Conservation (phyloP, 2,888 invertebrate genomes). For the Podotricha telesiphe region DNA sequence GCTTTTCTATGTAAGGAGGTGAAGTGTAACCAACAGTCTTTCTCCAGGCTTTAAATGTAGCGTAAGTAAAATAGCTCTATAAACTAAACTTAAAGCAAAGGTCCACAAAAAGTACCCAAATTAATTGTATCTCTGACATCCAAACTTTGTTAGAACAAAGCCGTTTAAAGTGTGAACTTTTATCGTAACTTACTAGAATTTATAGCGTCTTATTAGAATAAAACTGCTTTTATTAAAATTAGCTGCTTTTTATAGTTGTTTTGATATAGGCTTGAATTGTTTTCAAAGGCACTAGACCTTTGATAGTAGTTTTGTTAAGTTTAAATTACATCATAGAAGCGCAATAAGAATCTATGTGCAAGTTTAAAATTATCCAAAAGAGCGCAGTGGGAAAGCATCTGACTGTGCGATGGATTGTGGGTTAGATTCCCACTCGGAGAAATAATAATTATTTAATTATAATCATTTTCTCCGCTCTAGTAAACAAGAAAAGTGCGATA, state of each 20-base stretch:
- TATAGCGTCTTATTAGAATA: constrained; percentile 22
- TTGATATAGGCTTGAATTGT: background rate
- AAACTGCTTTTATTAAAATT: constrained; percentile 18
- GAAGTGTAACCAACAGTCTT: background rate
- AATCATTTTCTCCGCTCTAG: too few species aligned
- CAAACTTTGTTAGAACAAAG: constrained; percentile 39
- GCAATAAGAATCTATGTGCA: too few species aligned
- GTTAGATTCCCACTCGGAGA: too few species aligned
- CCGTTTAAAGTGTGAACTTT: constrained; percentile 37
- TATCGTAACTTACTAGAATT: constrained; percentile 29
- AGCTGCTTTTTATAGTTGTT: background rate
- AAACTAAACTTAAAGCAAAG: constrained; percentile 6
- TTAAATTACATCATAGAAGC: background rate
- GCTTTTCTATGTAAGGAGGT: background rate
- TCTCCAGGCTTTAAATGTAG: background rate
- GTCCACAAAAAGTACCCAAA: constrained; percentile 18
- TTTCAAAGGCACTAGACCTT: background rate
- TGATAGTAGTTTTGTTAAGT: background rate
- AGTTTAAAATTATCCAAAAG: too few species aligned
- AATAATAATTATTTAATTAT: too few species aligned
- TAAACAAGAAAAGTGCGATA: too few species aligned
- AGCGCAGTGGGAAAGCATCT: too few species aligned
- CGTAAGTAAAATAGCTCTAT: background rate
- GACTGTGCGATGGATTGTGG: too few species aligned
- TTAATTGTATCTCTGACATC: constrained; percentile 29